phyloP scores from a whole-genome alignment of 2,888 invertebrate genomes.

The Palloptera scutellata region DNA sequence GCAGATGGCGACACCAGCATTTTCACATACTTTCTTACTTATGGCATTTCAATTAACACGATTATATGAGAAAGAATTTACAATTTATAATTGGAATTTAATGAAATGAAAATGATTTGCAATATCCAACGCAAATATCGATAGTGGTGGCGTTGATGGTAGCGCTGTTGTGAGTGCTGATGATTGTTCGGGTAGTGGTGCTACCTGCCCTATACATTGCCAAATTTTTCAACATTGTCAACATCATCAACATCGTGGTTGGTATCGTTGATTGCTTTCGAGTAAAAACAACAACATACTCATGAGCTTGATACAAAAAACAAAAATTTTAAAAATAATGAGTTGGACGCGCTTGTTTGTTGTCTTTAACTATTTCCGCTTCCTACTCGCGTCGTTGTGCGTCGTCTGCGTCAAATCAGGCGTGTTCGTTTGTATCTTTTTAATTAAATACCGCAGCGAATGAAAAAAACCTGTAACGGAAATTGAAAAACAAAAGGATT shows the following conservation, averaged over 20 bases:
- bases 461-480: constrained; percentile 28
- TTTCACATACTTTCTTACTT: constrained; percentile 11
- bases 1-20: constrained; percentile 20
- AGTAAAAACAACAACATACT: no score
- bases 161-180: constrained; percentile 15
- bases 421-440: constrained; percentile 4
- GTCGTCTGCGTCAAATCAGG: neutral
- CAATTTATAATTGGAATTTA: no score
- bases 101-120: constrained; percentile 45
- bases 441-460: constrained; percentile 17
- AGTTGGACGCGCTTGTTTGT: no score
- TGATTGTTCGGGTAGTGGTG: no score
- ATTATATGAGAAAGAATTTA: neutral
- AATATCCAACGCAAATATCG: constrained; percentile 47
- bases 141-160: constrained; percentile 10
- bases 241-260: no score
- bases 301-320: no score
- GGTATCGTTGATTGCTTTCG: no score
- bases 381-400: no score
- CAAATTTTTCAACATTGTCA: no score
- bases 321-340: no score
- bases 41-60: constrained; percentile 7
- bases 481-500: constrained; percentile 24
- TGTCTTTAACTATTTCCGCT: no score
- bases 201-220: no score